Evolutionary conservation across 2,113 vertebrate genomes (phyloP).

Genomic region (Helogale parvula): DNA sequence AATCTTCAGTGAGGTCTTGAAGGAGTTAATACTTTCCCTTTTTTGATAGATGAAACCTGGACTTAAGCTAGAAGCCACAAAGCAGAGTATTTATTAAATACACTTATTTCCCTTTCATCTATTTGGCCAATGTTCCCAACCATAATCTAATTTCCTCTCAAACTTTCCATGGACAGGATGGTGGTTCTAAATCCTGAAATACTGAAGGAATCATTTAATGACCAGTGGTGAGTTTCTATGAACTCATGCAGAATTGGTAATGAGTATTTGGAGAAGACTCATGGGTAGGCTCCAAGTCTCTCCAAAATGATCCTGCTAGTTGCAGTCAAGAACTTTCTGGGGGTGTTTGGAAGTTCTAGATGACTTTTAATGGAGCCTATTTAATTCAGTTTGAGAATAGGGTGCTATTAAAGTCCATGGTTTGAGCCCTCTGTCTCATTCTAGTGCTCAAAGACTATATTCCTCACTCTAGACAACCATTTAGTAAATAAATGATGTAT

Average conservation of each 20-base stretch:
- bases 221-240: background rate
- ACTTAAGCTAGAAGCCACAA: slow-evolving; percentile 64
- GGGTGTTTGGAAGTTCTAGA: background rate
- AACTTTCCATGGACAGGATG: slow-evolving; percentile 61
- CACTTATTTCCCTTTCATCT: slow-evolving; percentile 63
- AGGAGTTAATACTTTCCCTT: slow-evolving; percentile 54
- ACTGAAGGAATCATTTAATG: slow-evolving; percentile 38
- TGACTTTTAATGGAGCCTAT: background rate
- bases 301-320: slow-evolving; percentile 8
- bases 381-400: background rate
- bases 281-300: background rate
- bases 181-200: slow-evolving; percentile 27
- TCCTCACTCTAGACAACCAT: background rate
- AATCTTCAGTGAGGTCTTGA: background rate
- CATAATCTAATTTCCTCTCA: slow-evolving; percentile 68
- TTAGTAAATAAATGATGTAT: background rate
- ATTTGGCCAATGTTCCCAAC: slow-evolving; percentile 55
- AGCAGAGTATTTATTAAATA: slow-evolving; percentile 66
- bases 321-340: background rate
- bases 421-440: background rate
- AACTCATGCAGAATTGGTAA: slow-evolving; percentile 58
- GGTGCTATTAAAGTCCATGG: background rate
- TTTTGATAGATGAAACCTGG: slow-evolving; percentile 19
- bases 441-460: background rate
- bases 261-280: slow-evolving; percentile 45